Evolutionary conservation across 2,797 vertebrate genomes (phyloP), one percentile per base, ranked within the genome.

Genomic region (Myotis myotis): DNA sequence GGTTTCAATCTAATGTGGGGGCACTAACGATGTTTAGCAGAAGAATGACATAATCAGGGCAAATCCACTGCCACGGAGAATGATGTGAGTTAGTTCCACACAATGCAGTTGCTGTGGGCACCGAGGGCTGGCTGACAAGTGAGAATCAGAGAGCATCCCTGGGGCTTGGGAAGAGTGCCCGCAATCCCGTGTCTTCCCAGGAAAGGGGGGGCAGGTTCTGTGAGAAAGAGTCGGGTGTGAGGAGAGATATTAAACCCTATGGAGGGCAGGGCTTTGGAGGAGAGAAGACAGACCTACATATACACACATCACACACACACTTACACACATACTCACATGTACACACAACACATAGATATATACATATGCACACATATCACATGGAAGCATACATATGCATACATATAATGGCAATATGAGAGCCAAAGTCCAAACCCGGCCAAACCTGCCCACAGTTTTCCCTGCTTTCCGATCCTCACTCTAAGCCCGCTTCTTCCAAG

Each of bases 131-230:
- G 19, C 23, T 80, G 25, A 57, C 28, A 57, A 25, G 15, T 17
- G 30, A 83, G 33, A 87, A 68, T 44, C n/a, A 9, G 55, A 76
- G 51, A 95, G 71, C 70, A 84, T 23, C 60, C 47, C 66, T 28
- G 13, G 20, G 71, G 60, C 72, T 81, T 75, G 25, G 30, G 8
- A 60, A 41, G 55, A 66, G 33, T 28, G 8, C 20, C 51, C 7
- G 5, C 41, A 74, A 44, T 78, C 38, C 81, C 47, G 25, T 17
- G 8, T 60, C 44, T 64, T 75, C 36, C 71, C 44, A 23, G 41
- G 72, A 80, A 85, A 94, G 93, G 87, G 44, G 17, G 28, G 82
- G 76, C 33, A 55, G 47, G 76, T 75, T 96, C 64, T 92, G 8
- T 70, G 47, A 86, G 81, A 64, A 93, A 91, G 5, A 75, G 36